Evolutionary conservation across 2,113 vertebrate species (phyloP).

Genomic region (Mustela lutreola): DNA sequence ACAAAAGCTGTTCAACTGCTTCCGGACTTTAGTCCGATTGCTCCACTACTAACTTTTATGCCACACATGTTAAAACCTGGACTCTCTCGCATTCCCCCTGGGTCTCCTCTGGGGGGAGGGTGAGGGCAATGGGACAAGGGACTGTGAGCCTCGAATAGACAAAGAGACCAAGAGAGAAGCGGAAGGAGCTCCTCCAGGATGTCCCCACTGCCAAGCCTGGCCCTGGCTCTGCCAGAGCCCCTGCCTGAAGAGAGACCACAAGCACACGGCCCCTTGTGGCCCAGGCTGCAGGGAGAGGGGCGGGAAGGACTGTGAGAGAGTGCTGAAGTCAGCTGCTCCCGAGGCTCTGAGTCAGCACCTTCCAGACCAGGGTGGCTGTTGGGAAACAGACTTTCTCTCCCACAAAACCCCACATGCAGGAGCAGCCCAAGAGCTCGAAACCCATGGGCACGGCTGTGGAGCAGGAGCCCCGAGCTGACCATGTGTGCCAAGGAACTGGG

Average conservation of each 20-base stretch:
- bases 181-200: neutral
- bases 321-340: neutral
- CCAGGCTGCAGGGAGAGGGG: neutral
- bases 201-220: neutral
- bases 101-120: neutral
- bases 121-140: neutral
- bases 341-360: conserved; percentile 72
- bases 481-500: neutral
- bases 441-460: neutral
- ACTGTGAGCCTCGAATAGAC: neutral
- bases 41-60: neutral
- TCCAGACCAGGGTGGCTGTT: neutral
- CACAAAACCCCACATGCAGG: conserved; percentile 38
- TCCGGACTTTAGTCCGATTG: neutral
- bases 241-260: neutral
- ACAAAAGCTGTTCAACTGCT: neutral
- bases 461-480: neutral
- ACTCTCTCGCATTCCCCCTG: neutral
- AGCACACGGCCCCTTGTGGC: neutral
- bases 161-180: neutral
- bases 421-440: neutral
- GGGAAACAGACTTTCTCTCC: conserved; percentile 56
- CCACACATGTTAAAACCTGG: neutral
- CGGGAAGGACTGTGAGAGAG: neutral
- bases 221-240: neutral